Percentiles rank a stretch among this genome's conserved stretches.
These are phyloP conservation scores for Dasypus novemcinctus DNA, from an alignment of 2,113 vertebrate species.

Conservation along the genomic window DNA sequence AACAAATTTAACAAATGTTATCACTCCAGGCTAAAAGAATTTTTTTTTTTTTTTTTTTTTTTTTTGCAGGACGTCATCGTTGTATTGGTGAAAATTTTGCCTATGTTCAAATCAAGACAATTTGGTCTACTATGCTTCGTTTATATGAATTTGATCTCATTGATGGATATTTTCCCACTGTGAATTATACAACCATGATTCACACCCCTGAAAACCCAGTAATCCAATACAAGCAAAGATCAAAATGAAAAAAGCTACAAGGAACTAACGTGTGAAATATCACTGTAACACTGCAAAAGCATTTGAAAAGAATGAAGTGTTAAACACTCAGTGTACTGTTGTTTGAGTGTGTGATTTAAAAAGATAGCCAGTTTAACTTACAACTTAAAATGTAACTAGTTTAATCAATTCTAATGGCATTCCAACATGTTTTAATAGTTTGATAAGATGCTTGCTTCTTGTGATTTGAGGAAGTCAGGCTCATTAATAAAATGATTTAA, in stretches of 20 bases:
- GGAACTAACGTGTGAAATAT: background rate
- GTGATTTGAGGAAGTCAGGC: constrained; percentile 17
- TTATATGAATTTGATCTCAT: constrained; percentile 94
- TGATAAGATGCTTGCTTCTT: background rate
- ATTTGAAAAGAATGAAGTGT: constrained; percentile 32
- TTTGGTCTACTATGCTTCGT: constrained; percentile 96
- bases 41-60: background rate
- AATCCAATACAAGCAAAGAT: constrained; percentile 89
- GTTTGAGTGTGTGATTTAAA: constrained; percentile 48
- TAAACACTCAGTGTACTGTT: background rate
- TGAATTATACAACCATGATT: constrained; percentile 99
- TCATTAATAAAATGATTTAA: background rate
- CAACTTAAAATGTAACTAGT: constrained; percentile 38
- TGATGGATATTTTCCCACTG: constrained; percentile 92
- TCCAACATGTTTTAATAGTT: constrained; percentile 51
- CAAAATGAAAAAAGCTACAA: constrained; percentile 54
- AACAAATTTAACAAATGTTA: background rate
- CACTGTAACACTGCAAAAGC: background rate
- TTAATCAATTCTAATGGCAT: constrained; percentile 25
- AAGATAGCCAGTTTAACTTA: constrained; percentile 35
- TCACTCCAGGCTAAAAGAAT: background rate
- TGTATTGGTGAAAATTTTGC: constrained; percentile 99
- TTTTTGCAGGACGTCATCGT: constrained; percentile 92
- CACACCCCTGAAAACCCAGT: constrained; percentile 95
- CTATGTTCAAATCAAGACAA: constrained; percentile 98